phyloP scores from a whole-genome alignment of 2,888 invertebrate species.

The Ophonus ardosiacus region DNA sequence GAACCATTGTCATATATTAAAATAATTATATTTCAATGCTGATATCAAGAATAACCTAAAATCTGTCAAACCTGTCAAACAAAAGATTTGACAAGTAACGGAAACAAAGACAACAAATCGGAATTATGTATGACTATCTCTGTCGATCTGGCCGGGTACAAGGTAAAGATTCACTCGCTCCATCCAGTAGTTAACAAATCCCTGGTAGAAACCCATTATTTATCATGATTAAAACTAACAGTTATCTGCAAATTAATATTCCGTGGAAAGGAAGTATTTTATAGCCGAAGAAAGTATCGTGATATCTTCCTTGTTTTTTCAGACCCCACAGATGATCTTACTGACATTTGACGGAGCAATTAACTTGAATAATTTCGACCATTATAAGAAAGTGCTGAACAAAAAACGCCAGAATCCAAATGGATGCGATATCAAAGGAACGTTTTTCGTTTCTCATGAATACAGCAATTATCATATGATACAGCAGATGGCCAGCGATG shows the following conservation, averaged over 20 bases:
- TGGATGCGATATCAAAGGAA: slow-evolving; percentile 91
- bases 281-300: slow-evolving; percentile 28
- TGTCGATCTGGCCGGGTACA: too few species aligned
- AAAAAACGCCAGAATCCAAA: slow-evolving; percentile 91
- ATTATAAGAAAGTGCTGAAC: slow-evolving; percentile 91
- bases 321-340: slow-evolving; percentile 96
- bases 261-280: slow-evolving; percentile 11
- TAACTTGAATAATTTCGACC: slow-evolving; percentile 93
- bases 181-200: too few species aligned
- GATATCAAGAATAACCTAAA: too few species aligned
- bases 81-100: too few species aligned
- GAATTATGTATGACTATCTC: too few species aligned
- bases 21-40: too few species aligned
- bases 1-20: too few species aligned
- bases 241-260: slow-evolving; percentile 5
- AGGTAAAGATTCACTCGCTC: too few species aligned
- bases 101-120: too few species aligned
- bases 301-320: slow-evolving; percentile 70
- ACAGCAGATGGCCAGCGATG: slow-evolving; percentile 91
- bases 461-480: slow-evolving; percentile 96
- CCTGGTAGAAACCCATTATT: too few species aligned
- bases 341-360: slow-evolving; percentile 96
- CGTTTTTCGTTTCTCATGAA: slow-evolving; percentile 95
- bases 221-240: too few species aligned
- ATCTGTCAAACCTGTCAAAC: too few species aligned